A percentile compares a stretch with the other conserved stretches of the same genome.
Evolutionary conservation across 2,113 vertebrate genomes (phyloP).

Genomic region (Ranitomeya variabilis): DNA sequence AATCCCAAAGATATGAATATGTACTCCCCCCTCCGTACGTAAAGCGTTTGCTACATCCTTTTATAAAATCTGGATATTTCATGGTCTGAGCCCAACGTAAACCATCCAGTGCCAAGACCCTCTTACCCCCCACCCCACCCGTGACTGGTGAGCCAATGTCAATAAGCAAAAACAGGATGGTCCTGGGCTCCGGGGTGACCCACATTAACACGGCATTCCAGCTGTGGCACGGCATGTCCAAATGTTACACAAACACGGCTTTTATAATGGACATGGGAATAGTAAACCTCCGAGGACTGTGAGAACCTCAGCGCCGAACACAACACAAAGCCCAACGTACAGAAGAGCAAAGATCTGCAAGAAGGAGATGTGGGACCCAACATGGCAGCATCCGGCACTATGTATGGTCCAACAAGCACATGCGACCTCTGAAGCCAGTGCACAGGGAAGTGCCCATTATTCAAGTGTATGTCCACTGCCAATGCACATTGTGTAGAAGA

Average conservation of each 20-base stretch:
- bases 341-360: neutral
- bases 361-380: no score
- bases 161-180: slow-evolving; percentile 13
- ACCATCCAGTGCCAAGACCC: slow-evolving; percentile 6
- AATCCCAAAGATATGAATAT: neutral
- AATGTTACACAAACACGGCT: slow-evolving; percentile 17
- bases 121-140: neutral
- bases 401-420: no score
- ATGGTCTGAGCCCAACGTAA: neutral
- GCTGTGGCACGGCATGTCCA: neutral
- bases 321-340: neutral
- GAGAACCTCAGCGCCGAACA: neutral
- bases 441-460: no score
- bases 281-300: slow-evolving; percentile 17
- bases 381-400: no score
- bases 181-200: neutral
- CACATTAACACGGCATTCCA: slow-evolving; percentile 22
- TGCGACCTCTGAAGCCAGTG: no score
- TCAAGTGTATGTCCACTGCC: no score
- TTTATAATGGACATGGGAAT: slow-evolving; percentile 30
- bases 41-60: neutral
- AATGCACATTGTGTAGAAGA: no score
- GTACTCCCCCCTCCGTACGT: neutral
- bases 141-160: neutral
- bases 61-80: neutral